Evolutionary conservation across 2,113 vertebrate genomes (phyloP).

Genomic region (Nycticebus coucang): DNA sequence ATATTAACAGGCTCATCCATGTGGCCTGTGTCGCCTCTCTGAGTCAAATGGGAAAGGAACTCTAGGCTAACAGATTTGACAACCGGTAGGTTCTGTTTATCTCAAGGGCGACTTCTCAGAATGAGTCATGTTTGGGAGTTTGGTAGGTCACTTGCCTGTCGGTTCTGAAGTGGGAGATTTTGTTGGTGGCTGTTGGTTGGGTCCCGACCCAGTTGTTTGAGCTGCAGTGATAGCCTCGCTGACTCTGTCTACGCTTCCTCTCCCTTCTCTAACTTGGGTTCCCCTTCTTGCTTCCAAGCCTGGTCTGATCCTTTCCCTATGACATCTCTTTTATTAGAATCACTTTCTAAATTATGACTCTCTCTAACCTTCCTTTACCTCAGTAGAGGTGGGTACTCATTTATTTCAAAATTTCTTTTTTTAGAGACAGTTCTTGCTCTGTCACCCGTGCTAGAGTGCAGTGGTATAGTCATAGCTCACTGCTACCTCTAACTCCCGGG

Average conservation of each 20-base stretch:
- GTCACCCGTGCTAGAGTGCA: too few species aligned
- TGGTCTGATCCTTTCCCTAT: background rate
- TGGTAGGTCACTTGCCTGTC: background rate
- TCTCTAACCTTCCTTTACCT: background rate
- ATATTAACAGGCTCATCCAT: background rate
- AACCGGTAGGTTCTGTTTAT: background rate
- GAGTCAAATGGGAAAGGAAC: background rate
- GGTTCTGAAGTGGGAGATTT: background rate
- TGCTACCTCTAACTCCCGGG: too few species aligned
- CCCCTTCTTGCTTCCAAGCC: background rate
- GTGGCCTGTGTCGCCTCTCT: background rate
- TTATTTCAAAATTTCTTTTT: too few species aligned
- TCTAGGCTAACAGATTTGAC: background rate
- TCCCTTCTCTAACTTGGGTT: background rate
- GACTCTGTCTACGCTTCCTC: background rate
- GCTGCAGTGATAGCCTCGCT: background rate
- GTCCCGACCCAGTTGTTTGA: background rate
- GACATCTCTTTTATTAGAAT: background rate
- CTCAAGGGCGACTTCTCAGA: slow-evolving; percentile 18
- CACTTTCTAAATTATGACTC: background rate
- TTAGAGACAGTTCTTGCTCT: too few species aligned
- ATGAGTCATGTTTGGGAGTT: background rate
- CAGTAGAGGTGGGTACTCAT: background rate
- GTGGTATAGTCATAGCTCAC: too few species aligned
- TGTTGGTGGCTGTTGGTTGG: background rate